These are phyloP conservation scores for Trichopria drosophilae DNA, from an alignment of 2,888 invertebrate genomes.

Conservation along the genomic window DNA sequence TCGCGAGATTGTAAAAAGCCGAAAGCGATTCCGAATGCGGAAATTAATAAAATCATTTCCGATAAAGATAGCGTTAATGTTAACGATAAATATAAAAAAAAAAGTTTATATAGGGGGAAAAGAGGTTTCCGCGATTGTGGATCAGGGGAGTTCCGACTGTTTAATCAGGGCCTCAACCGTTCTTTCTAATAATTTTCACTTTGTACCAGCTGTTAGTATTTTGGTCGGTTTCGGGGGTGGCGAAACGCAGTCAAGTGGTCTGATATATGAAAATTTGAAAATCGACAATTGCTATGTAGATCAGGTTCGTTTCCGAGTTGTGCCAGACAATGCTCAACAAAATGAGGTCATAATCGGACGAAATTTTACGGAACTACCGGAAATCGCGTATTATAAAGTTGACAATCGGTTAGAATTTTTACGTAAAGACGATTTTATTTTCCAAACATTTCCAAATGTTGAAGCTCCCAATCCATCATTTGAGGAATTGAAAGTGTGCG, in stretches of 20 bases:
- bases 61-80: too few relatives aligned
- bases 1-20: conserved; percentile 18
- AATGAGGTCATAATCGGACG: conserved; percentile 6
- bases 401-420: conserved; percentile 8
- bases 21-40: background rate
- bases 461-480: background rate
- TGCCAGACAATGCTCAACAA: background rate
- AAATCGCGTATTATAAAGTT: background rate
- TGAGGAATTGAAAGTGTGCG: too few relatives aligned
- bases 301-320: conserved; percentile 4
- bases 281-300: too few relatives aligned
- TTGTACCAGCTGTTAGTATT: background rate
- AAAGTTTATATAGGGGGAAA: background rate
- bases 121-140: background rate
- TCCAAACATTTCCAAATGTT: background rate
- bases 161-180: background rate
- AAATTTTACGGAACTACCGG: conserved; percentile 13
- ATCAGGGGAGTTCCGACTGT: conserved; percentile 5
- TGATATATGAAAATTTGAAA: background rate
- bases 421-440: conserved; percentile 1
- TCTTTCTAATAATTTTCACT: background rate
- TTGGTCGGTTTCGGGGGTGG: background rate
- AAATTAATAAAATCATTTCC: too few relatives aligned
- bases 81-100: too few relatives aligned
- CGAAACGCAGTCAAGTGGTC: too few relatives aligned